Conservation (phyloP, 2,113 vertebrate genomes). For the Calyptomena viridis region DNA sequence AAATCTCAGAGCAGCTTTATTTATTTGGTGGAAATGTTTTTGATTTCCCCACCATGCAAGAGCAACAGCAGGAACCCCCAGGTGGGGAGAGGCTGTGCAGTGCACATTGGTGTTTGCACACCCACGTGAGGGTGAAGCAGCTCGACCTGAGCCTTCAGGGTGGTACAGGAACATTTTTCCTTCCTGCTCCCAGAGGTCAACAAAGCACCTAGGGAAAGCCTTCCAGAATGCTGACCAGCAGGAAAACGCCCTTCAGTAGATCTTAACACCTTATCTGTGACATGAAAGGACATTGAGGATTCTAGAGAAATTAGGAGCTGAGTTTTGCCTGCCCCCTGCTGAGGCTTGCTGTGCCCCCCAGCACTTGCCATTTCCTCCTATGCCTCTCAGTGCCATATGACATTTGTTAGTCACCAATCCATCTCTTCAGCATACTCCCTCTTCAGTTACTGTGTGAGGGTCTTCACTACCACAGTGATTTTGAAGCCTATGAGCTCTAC, state of each 20-base stretch:
- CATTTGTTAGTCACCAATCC: background rate
- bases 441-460: background rate
- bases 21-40: background rate
- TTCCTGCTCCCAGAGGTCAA: background rate
- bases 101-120: accelerated
- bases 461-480: background rate
- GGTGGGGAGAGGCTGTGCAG: accelerated
- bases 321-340: background rate
- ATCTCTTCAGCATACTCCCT: background rate
- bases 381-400: background rate
- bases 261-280: background rate
- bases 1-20: background rate
- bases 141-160: background rate
- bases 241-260: background rate
- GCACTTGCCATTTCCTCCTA: background rate
- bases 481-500: background rate
- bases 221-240: background rate
- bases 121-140: background rate
- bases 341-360: background rate
- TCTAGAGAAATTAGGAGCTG: background rate
- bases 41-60: background rate
- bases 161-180: background rate
- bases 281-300: background rate
- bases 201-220: background rate
- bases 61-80: background rate